Conservation (phyloP, 2,113 vertebrate genomes). For the Xerus inauris region DNA sequence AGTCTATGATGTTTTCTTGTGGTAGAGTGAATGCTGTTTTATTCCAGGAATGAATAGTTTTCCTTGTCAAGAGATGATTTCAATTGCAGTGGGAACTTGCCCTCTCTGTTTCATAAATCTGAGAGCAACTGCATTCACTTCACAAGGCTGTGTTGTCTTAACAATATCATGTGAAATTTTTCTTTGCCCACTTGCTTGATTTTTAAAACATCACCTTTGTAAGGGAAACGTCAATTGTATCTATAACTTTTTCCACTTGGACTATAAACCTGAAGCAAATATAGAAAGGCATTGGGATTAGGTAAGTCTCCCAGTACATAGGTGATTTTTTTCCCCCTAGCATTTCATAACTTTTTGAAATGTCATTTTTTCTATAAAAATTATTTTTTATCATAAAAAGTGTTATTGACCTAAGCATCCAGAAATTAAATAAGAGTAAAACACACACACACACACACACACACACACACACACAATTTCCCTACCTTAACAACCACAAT, state of each 20-base stretch:
- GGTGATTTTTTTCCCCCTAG: not conserved
- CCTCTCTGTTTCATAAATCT: not conserved
- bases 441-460: not conserved
- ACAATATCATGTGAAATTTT: not conserved
- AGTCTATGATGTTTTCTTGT: constrained; percentile 9
- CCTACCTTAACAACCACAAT: not conserved
- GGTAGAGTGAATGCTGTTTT: not conserved
- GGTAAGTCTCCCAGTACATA: not conserved
- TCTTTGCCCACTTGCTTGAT: not conserved
- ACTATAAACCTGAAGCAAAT: not conserved
- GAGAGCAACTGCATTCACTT: not conserved
- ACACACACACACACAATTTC: not conserved
- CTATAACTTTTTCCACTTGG: not conserved
- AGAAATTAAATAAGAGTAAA: not conserved
- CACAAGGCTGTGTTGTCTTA: not conserved
- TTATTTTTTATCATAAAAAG: not conserved
- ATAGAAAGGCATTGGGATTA: not conserved
- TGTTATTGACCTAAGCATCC: not conserved
- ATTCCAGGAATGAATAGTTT: not conserved
- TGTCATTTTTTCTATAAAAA: not conserved
- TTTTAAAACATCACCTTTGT: constrained; percentile 27
- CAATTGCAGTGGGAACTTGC: not conserved
- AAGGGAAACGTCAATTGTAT: not conserved
- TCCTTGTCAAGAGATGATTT: constrained; percentile 30
- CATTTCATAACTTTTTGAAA: not conserved